Evolutionary conservation across 2,113 vertebrate genomes (phyloP).

Genomic region (Romanogobio albipinnatus): DNA sequence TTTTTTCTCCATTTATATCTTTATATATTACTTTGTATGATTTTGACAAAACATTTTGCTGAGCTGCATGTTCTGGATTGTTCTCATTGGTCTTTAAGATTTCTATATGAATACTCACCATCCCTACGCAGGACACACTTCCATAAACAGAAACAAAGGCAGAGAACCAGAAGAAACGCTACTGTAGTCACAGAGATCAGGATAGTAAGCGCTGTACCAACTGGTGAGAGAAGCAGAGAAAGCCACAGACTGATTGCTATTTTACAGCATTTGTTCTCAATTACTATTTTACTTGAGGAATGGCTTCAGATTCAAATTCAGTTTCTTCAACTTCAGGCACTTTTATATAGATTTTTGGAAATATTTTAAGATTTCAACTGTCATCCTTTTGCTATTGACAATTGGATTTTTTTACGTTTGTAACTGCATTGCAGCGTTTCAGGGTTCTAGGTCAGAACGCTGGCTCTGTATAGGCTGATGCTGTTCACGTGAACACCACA

Average conservation of each 20-base stretch:
- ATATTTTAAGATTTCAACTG: too few species aligned
- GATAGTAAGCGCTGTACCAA: slow-evolving; percentile 78
- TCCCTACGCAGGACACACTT: slow-evolving; percentile 80
- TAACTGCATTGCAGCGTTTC: too few species aligned
- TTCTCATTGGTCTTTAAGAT: background rate
- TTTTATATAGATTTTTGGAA: background rate
- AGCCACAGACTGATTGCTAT: background rate
- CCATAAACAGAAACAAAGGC: slow-evolving; percentile 80
- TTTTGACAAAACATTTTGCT: background rate
- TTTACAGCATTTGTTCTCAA: background rate
- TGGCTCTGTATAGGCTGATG: too few species aligned
- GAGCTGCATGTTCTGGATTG: background rate
- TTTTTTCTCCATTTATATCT: background rate
- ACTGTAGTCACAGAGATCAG: slow-evolving; percentile 80
- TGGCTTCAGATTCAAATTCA: background rate
- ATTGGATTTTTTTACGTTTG: too few species aligned
- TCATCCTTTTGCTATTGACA: too few species aligned
- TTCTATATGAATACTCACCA: slow-evolving; percentile 62
- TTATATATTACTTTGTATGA: background rate
- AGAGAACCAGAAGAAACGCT: slow-evolving; percentile 77
- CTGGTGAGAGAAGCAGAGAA: slow-evolving; percentile 58
- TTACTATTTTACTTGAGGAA: background rate
- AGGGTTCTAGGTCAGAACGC: too few species aligned
- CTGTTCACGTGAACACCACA: too few species aligned
- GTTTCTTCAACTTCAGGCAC: background rate